Evolutionary conservation across 2,797 vertebrate genomes (phyloP).

Genomic region (Rousettus madagascariensis): DNA sequence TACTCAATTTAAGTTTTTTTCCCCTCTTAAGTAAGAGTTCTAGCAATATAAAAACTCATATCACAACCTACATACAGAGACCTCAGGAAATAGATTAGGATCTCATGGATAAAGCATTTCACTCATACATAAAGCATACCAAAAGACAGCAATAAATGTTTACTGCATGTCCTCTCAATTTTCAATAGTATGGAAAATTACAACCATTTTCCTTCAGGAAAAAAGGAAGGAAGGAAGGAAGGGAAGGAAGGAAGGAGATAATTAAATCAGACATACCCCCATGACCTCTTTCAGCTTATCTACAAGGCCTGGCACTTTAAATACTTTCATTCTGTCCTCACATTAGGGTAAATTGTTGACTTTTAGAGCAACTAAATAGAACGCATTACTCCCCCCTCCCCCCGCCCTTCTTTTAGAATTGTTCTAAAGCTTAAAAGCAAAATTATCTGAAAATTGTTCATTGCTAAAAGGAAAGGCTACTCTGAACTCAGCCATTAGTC

Average conservation of each 20-base stretch:
- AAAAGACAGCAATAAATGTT: constrained; percentile 6
- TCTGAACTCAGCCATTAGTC: background rate
- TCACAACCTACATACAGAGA: background rate
- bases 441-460: constrained; percentile 9
- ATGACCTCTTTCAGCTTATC: background rate
- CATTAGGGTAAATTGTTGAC: background rate
- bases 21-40: background rate
- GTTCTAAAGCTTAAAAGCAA: background rate
- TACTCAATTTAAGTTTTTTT: constrained; percentile 4
- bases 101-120: background rate
- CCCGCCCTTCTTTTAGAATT: background rate
- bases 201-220: background rate
- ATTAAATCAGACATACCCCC: background rate
- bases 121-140: background rate
- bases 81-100: constrained; percentile 25
- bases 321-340: background rate
- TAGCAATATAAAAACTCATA: background rate
- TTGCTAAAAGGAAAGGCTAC: background rate
- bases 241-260: no score
- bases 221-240: background rate
- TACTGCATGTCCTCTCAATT: background rate
- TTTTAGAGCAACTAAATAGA: background rate
- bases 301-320: background rate
- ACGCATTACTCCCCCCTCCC: background rate
- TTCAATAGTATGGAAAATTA: constrained; percentile 14